Percentiles rank a stretch among this genome's conserved stretches.
Conservation (phyloP, 2,888 invertebrate genomes). For the Theretra japonica region DNA sequence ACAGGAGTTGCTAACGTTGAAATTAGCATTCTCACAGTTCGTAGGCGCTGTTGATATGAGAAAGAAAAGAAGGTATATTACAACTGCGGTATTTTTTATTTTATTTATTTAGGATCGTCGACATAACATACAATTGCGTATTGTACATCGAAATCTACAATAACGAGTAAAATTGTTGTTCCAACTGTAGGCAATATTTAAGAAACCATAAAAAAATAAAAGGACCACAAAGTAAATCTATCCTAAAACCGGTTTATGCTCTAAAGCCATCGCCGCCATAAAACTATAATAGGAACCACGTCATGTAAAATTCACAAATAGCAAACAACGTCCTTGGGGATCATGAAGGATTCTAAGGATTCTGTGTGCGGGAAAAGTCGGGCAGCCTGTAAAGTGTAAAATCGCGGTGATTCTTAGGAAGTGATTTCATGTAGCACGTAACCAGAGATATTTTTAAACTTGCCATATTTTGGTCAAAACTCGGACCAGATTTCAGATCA, state of each 20-base stretch:
- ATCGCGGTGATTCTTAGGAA: neutral
- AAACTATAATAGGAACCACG: neutral
- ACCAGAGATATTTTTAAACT: neutral
- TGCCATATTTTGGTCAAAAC: too few relatives aligned
- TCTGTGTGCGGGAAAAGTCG: neutral
- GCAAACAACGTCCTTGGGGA: slow-evolving; percentile 10
- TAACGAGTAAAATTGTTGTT: too few relatives aligned
- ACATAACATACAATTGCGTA: too few relatives aligned
- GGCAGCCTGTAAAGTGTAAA: neutral
- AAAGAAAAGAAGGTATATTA: too few relatives aligned
- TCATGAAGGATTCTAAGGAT: slow-evolving; percentile 7
- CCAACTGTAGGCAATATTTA: too few relatives aligned
- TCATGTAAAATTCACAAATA: slow-evolving; percentile 28
- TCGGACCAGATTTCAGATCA: too few relatives aligned
- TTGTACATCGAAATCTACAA: too few relatives aligned
- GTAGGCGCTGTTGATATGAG: too few relatives aligned
- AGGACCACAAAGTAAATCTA: neutral
- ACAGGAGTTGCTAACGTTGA: too few relatives aligned
- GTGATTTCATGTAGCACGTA: neutral
- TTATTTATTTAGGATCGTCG: too few relatives aligned
- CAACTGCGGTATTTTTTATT: neutral
- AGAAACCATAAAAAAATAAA: neutral
- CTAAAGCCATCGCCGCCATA: neutral
- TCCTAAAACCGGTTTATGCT: neutral
- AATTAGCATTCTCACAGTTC: too few relatives aligned